Conservation (phyloP, 2,113 vertebrate species). For the Tauraco erythrolophus region DNA sequence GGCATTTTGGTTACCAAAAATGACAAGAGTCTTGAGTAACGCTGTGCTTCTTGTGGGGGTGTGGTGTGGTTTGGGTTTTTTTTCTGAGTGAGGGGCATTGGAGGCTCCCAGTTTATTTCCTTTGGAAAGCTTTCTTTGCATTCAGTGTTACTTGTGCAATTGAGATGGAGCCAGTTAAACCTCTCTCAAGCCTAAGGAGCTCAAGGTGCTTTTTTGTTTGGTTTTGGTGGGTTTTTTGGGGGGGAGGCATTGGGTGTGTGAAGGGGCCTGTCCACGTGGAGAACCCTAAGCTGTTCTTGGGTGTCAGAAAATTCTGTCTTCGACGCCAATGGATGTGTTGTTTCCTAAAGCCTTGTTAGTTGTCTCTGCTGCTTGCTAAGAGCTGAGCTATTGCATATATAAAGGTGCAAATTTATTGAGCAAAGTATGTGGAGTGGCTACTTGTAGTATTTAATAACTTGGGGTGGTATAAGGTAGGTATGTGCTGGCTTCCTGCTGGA, state of each 20-base stretch:
- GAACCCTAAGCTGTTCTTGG: background rate
- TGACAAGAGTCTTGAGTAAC: background rate
- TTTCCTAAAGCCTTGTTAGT: background rate
- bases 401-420: conserved; percentile 5
- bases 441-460: background rate
- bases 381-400: background rate
- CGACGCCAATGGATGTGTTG: background rate
- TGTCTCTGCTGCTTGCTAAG: background rate
- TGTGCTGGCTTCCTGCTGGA: background rate
- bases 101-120: background rate
- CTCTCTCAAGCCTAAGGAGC: background rate
- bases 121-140: background rate
- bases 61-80: background rate
- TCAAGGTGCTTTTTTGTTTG: background rate
- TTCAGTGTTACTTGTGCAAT: background rate
- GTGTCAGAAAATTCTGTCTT: background rate
- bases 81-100: background rate
- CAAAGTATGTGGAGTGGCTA: background rate
- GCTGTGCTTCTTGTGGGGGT: background rate
- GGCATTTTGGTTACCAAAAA: background rate
- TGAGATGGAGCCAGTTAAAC: background rate
- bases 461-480: background rate
- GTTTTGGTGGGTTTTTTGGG: background rate
- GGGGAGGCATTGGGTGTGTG: background rate
- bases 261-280: background rate